Base-by-base conservation (phyloP, 2,113 vertebrate genomes). In the Hippolais icterina region DNA sequence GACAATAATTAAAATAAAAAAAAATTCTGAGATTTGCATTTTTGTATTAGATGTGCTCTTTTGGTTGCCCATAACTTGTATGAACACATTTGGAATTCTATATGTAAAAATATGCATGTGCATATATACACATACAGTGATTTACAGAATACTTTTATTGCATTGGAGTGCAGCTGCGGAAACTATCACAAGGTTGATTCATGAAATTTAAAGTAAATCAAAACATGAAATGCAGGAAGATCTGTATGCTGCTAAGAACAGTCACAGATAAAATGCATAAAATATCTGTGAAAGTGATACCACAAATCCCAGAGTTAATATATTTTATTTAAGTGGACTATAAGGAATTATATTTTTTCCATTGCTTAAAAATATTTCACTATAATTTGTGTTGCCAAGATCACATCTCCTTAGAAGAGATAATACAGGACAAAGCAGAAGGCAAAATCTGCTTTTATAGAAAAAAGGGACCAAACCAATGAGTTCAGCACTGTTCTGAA, bases 161-260 rank as follows among this genome's bases (percentile, higher is more conserved):
- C 47, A 59, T n/a, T 81, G 28, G 28, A 78, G 16, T 44, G n/a
- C 56, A 85, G 70, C 80, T 92, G 71, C 42, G 57, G 37, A 90
- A 94, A 83, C 49, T 78, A 87, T 92, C 64, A 84, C 64, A 68
- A 71, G 47, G 29, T 49, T 96, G 94, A 93, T 78, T 94, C 49
- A 92, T 12, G 21, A n/a, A 94, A 84, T 88, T 84, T 78, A 57
- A 90, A 96, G 72, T 89, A 88, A 94, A 92, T 84, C 80, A 92
- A 47, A 74, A 65, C 41, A 46, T 87, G 56, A 89, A 44, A 33
- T 69, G 49, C 81, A 92, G 75, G 42, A 71, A 84, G 80, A 90
- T 22, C 74, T 72, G 33, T 53, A 64, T 0, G 2, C 46, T 91
- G 50, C 50, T 76, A 77, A 12, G 49, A 89, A 69, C 39, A 72